Conservation (phyloP, 1,140 invertebrate genomes). For the Platorchestia sp. region DNA sequence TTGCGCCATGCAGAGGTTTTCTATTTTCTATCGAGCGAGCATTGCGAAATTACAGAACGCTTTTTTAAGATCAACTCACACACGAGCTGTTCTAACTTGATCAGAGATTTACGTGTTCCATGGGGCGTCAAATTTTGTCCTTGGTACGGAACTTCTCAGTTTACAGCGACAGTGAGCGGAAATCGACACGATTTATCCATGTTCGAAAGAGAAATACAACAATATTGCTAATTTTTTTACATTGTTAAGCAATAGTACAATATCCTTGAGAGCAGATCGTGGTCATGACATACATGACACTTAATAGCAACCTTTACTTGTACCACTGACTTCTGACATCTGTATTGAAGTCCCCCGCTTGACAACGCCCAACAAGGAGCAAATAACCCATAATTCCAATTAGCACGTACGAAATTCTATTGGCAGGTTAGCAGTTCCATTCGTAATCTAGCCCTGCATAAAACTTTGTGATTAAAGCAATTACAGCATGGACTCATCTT, state of each 20-base stretch:
- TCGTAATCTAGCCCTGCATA: background rate
- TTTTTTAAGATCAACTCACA: background rate
- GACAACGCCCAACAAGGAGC: background rate
- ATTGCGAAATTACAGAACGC: background rate
- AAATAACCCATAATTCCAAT: background rate
- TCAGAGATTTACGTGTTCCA: background rate
- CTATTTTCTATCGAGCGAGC: background rate
- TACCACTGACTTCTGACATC: conserved; percentile 46
- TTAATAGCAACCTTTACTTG: conserved; percentile 37
- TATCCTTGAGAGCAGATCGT: background rate
- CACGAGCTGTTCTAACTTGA: background rate
- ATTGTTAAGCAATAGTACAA: conserved; percentile 27
- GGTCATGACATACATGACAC: conserved; percentile 46
- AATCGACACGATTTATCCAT: background rate
- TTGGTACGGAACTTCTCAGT: background rate
- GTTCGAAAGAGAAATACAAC: background rate
- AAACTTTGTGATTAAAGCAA: background rate
- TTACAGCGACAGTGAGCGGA: background rate
- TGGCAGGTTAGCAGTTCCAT: background rate
- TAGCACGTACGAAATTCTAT: background rate
- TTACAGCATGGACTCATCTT: background rate
- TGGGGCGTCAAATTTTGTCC: background rate
- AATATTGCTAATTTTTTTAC: background rate
- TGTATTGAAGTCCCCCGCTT: background rate
- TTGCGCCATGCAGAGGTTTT: background rate